These are phyloP conservation scores for Sebastolobus altivelis DNA, from an alignment of 2,797 vertebrate species.

Conservation along the genomic window DNA sequence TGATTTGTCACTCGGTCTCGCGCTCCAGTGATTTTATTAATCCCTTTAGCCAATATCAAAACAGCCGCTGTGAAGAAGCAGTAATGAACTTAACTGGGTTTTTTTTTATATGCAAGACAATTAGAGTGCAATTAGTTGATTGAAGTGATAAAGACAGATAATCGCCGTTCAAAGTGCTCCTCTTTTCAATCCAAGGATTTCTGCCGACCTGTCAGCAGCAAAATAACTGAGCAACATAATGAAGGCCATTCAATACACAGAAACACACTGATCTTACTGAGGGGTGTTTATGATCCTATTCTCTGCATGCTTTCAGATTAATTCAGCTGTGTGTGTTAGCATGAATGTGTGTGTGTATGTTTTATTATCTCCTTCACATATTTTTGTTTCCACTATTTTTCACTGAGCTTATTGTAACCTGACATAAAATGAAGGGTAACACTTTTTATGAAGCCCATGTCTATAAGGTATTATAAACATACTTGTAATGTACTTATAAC, in stretches of 20 bases:
- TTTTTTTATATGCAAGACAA: conserved; percentile 74
- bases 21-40: conserved; percentile 77
- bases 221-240: conserved; percentile 68
- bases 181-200: conserved; percentile 71
- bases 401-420: conserved; percentile 31
- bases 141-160: conserved; percentile 78
- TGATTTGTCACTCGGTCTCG: conserved; percentile 68
- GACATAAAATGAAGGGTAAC: background rate
- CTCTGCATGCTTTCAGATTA: conserved; percentile 62
- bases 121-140: conserved; percentile 80
- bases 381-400: conserved; percentile 25
- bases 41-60: conserved; percentile 79
- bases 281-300: conserved; percentile 57
- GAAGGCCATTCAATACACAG: conserved; percentile 50
- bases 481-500: background rate
- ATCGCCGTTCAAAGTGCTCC: conserved; percentile 69
- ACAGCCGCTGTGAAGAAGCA: conserved; percentile 76
- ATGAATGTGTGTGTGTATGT: conserved; percentile 83
- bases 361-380: conserved; percentile 21
- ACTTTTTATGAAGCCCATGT: background rate
- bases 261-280: conserved; percentile 47
- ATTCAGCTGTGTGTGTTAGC: conserved; percentile 82
- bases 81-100: conserved; percentile 76
- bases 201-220: conserved; percentile 74
- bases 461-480: background rate